These are phyloP conservation scores for Tenthredo livida DNA, from an alignment of 2,888 invertebrate species.

Conservation along the genomic window DNA sequence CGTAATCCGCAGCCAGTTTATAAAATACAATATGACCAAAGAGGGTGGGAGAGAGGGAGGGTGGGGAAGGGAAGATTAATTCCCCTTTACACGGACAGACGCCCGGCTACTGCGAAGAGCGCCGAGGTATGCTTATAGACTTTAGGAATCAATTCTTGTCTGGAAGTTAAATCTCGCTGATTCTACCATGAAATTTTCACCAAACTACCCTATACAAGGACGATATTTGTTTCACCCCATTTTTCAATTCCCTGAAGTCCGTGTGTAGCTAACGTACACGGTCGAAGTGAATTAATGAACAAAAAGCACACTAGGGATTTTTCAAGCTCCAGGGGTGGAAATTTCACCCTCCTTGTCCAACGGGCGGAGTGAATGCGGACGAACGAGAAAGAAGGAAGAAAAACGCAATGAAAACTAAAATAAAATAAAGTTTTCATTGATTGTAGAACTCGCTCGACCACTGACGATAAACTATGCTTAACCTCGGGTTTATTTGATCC, in stretches of 20 bases:
- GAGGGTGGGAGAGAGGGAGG: not conserved
- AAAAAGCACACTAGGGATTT: not conserved
- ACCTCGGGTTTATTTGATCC: slow-evolving; percentile 51
- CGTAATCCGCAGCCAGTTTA: slow-evolving; percentile 49
- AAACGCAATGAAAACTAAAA: slow-evolving; percentile 4
- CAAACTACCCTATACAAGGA: not conserved
- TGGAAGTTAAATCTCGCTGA: slow-evolving; percentile 31
- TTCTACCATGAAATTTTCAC: not conserved
- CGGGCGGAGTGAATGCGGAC: not conserved
- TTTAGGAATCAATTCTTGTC: slow-evolving; percentile 36
- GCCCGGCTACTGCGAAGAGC: not conserved
- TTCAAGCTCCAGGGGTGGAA: not conserved
- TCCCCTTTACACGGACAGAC: slow-evolving; percentile 26
- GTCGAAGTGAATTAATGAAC: not conserved
- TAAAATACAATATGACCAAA: slow-evolving; percentile 46
- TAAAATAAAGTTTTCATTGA: slow-evolving; percentile 35
- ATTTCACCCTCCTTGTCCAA: not conserved
- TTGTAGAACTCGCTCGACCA: slow-evolving; percentile 48
- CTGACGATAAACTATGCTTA: slow-evolving; percentile 50
- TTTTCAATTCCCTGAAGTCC: not conserved
- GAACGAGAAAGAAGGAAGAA: not conserved
- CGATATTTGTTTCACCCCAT: slow-evolving; percentile 11
- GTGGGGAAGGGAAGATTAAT: slow-evolving; percentile 8
- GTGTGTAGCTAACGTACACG: not conserved
- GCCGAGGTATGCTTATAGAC: not conserved